phyloP scores from a whole-genome alignment of 2,113 vertebrate species.

The Synodontis membranacea region DNA sequence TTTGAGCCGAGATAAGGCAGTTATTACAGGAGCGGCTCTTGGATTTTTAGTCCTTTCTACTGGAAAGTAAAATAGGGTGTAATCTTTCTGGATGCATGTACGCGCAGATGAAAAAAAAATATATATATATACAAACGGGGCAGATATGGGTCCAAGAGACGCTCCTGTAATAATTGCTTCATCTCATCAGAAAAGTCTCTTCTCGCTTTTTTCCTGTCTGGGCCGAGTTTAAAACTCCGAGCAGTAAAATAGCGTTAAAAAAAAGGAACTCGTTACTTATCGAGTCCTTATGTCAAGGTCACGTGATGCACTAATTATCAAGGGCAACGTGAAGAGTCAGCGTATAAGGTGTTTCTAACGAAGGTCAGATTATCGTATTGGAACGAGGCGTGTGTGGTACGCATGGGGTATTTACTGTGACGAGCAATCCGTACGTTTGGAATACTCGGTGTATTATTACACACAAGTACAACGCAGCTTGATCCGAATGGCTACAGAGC shows the following conservation, averaged over 20 bases:
- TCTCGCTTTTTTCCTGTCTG: neutral
- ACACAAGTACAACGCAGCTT: neutral
- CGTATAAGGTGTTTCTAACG: neutral
- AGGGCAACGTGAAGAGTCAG: too few relatives aligned
- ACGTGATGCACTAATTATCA: neutral
- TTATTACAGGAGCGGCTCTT: neutral
- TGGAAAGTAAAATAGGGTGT: too few relatives aligned
- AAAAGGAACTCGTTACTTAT: neutral
- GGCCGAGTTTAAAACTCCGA: neutral
- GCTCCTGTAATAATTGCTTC: too few relatives aligned
- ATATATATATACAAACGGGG: too few relatives aligned
- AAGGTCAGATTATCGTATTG: neutral
- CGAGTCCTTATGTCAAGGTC: neutral
- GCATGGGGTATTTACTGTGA: neutral
- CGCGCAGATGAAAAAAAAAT: too few relatives aligned
- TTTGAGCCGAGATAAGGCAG: neutral
- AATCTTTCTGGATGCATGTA: too few relatives aligned
- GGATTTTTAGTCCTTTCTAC: neutral
- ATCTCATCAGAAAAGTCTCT: too few relatives aligned
- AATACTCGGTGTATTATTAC: neutral
- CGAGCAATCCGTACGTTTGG: neutral
- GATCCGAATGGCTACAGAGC: neutral
- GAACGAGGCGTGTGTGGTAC: neutral
- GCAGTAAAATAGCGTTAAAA: neutral
- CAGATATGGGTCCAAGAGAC: too few relatives aligned